Conservation (phyloP, 2,113 vertebrate species). For the Diadophis punctatus region DNA sequence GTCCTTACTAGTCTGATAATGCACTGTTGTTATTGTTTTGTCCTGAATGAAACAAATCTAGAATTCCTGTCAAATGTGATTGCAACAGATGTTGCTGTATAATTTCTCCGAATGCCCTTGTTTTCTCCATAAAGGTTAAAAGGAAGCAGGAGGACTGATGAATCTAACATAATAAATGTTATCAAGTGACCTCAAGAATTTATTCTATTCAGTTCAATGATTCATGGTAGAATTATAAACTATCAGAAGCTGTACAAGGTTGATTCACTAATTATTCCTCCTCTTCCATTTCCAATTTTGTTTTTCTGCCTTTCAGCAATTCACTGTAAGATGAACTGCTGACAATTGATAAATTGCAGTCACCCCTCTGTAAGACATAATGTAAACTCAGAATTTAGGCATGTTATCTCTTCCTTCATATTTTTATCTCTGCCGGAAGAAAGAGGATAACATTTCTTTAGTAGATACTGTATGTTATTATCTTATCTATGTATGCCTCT, state of each 20-base stretch:
- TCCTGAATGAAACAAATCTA: conserved; percentile 15
- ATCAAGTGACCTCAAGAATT: neutral
- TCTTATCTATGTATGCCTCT: fast-evolving
- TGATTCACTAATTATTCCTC: neutral
- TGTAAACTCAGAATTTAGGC: neutral
- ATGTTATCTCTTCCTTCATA: neutral
- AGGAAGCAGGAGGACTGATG: neutral
- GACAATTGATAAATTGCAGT: neutral
- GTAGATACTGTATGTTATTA: neutral
- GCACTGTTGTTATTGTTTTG: neutral
- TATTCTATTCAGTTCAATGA: neutral
- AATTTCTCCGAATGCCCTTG: conserved; percentile 14
- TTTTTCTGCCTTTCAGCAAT: neutral
- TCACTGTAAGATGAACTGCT: neutral
- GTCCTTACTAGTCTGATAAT: neutral
- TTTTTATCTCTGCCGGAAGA: neutral
- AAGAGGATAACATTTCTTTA: neutral
- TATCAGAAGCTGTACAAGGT: fast-evolving
- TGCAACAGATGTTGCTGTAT: conserved; percentile 19
- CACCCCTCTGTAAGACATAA: neutral
- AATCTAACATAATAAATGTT: neutral
- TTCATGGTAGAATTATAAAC: neutral
- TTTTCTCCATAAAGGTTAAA: conserved; percentile 26
- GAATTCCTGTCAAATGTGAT: conserved; percentile 10
- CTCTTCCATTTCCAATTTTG: neutral